phyloP scores from a whole-genome alignment of 2,888 invertebrate species.

The Arrhopalites spinosus region DNA sequence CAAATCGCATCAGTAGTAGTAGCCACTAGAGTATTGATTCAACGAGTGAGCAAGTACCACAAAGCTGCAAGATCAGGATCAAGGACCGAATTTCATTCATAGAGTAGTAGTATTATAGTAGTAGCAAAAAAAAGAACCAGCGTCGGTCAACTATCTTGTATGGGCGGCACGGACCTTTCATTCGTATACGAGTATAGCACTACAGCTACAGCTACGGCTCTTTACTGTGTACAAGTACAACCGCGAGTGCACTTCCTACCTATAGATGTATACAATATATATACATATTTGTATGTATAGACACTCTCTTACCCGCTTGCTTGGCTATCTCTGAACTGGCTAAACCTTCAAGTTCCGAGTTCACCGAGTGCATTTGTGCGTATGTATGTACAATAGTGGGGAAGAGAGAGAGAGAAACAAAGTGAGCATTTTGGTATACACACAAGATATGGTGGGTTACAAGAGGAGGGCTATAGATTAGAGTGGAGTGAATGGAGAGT shows the following conservation, averaged over 20 bases:
- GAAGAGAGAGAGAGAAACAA: too few species aligned
- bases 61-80: slow-evolving; percentile 42
- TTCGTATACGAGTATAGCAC: neutral
- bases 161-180: slow-evolving; percentile 39
- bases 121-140: neutral
- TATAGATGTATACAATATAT: neutral
- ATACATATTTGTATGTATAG: neutral
- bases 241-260: neutral
- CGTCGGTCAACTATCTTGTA: slow-evolving; percentile 43
- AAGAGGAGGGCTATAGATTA: too few species aligned
- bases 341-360: too few species aligned
- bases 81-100: slow-evolving; percentile 47
- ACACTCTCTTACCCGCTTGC: too few species aligned
- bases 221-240: too few species aligned
- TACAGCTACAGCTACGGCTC: too few species aligned
- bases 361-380: too few species aligned
- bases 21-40: slow-evolving; percentile 42
- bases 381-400: too few species aligned
- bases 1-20: slow-evolving; percentile 33
- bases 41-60: slow-evolving; percentile 34
- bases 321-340: too few species aligned
- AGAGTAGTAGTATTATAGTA: neutral
- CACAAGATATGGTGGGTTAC: too few species aligned
- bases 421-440: too few species aligned
- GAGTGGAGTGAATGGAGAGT: neutral